phyloP scores from a whole-genome alignment of 2,797 vertebrate genomes.

The Neopelma chrysocephalum region DNA sequence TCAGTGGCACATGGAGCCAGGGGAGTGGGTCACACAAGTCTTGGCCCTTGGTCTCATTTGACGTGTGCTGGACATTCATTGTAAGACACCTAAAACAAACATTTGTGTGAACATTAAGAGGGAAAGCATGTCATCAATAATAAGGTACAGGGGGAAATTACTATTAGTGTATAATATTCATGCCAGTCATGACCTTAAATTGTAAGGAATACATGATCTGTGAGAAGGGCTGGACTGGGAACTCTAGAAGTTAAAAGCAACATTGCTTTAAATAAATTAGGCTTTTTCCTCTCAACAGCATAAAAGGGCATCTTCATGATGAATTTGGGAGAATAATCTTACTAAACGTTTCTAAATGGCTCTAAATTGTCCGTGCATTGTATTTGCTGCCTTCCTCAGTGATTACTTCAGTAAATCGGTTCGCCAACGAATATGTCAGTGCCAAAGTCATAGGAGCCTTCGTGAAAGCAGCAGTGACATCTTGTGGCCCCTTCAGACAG shows the following conservation, averaged over 20 bases:
- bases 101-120: neutral
- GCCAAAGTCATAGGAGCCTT: neutral
- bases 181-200: neutral
- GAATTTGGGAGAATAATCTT: neutral
- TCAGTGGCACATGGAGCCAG: neutral
- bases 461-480: constrained; percentile 60
- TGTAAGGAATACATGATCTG: neutral
- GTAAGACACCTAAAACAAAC: neutral
- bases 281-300: neutral
- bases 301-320: neutral
- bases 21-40: neutral
- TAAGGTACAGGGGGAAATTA: neutral
- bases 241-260: neutral
- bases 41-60: neutral
- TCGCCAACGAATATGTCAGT: rapidly evolving
- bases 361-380: neutral
- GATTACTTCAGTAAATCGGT: rapidly evolving
- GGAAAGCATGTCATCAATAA: neutral
- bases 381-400: neutral
- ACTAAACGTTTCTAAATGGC: neutral
- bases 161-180: neutral
- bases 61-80: rapidly evolving
- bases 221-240: neutral
- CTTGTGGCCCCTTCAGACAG: constrained; percentile 57
- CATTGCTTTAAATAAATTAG: neutral